These are phyloP conservation scores for Anoplopoma fimbria DNA, from an alignment of 2,113 vertebrate species.

Conservation along the genomic window DNA sequence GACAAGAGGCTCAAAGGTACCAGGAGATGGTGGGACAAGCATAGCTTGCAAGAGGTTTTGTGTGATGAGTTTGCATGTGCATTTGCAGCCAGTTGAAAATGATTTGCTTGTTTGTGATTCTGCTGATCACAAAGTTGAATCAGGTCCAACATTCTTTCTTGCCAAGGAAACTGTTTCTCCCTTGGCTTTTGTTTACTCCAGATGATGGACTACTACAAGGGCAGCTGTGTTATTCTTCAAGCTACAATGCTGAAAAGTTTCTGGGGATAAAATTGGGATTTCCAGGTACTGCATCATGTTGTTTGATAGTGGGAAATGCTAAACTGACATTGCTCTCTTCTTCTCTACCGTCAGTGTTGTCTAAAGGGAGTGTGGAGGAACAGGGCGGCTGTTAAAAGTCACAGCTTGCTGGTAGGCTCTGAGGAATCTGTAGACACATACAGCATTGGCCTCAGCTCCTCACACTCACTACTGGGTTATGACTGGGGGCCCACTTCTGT, in stretches of 20 bases:
- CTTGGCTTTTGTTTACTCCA: constrained; percentile 58
- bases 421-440: constrained; percentile 77
- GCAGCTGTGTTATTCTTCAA: constrained; percentile 37
- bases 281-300: background rate
- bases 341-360: constrained; percentile 18
- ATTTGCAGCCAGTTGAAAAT: constrained; percentile 5
- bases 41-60: constrained; percentile 15
- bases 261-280: background rate
- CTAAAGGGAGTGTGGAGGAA: constrained; percentile 4
- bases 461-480: constrained; percentile 43
- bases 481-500: constrained; percentile 48
- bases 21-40: constrained; percentile 14
- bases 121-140: constrained; percentile 53
- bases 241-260: constrained; percentile 7
- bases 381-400: constrained; percentile 64
- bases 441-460: constrained; percentile 47
- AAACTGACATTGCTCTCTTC: constrained; percentile 13
- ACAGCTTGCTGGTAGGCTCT: constrained; percentile 73
- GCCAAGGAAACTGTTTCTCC: constrained; percentile 43
- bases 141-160: constrained; percentile 31
- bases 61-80: constrained; percentile 24
- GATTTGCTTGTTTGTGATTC: constrained; percentile 64
- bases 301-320: constrained; percentile 16
- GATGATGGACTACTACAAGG: constrained; percentile 47
- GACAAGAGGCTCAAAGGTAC: constrained; percentile 41